Base-by-base conservation (phyloP, 1,140 invertebrate genomes). In the Contarinia nasturtii region DNA sequence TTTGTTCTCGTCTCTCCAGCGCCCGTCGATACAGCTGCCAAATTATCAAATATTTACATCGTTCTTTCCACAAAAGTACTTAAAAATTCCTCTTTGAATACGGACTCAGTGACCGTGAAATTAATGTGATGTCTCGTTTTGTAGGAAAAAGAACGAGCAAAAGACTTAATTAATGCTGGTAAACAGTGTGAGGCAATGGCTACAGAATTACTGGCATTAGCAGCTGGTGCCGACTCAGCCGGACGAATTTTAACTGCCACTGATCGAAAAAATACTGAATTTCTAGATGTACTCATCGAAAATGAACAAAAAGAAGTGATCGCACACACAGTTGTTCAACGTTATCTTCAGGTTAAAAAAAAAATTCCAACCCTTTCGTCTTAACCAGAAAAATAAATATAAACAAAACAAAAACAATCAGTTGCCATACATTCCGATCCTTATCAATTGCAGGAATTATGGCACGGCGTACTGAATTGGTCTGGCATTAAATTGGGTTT, bases 221-320 rank as follows among this genome's bases (percentile, higher is more conserved):
- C 93, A 0, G 87, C 93, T 7, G 89, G 86, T 18, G 81, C 86
- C 1, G 89, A 95, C 65, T 94, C 89, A 20, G 88, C 93, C 1
- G 89, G 89, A 0, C 74, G 86, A 53, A 82, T 96, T 41, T 69
- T 96, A 21, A 87, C 88, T 37, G 88, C 92, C 44, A 86, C 86
- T 45, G 92, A 96, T 60, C 75, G 88, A 38, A 69, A 87, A 50
- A 93, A 91, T 54, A 81, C 89, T 34, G 90, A 93, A 58, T 94
- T 98, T 65, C 69, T 98, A 36, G 95, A 98, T 62, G 89, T 98
- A 0, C 72, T 98, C 7, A 98, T 98, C 52, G 94, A 99, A 65
- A 93, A 94, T 60, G 92, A 98, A 64, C 93, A 97, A 60, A 98
- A 98, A 63, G 89, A 94, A 70, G 92, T 96, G 1, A 88, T 89